Conservation (phyloP, 1,140 invertebrate genomes). For the Diabrotica undecimpunctata region DNA sequence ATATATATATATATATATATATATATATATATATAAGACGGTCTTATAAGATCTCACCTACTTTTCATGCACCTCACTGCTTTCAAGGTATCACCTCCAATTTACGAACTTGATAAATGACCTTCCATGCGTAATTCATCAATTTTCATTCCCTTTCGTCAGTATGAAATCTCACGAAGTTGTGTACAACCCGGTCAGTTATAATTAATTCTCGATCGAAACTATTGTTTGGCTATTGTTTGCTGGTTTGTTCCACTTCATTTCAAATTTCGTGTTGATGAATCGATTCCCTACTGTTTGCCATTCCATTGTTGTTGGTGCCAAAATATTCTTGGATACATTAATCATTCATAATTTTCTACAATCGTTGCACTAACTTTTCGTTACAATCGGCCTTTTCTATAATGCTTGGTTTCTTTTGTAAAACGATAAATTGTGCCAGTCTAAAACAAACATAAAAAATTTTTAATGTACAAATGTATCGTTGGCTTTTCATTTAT, state of each 20-base stretch:
- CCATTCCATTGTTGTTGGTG: conserved; percentile 23
- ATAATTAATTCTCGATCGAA: conserved; percentile 21
- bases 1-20: too few species aligned
- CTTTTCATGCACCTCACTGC: neutral
- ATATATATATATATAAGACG: too few species aligned
- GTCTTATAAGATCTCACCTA: too few species aligned
- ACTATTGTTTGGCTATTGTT: conserved; percentile 18
- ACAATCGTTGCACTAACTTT: conserved; percentile 13
- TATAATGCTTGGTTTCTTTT: too few species aligned
- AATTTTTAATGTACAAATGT: too few species aligned
- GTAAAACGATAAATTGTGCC: too few species aligned
- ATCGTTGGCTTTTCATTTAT: too few species aligned
- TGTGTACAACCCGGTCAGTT: conserved; percentile 6
- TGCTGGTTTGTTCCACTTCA: conserved; percentile 17
- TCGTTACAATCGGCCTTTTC: neutral
- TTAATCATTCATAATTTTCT: conserved; percentile 24
- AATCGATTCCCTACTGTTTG: conserved; percentile 28
- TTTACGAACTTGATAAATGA: conserved; percentile 7
- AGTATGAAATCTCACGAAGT: conserved; percentile 9
- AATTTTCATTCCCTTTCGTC: conserved; percentile 19
- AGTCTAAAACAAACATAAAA: too few species aligned
- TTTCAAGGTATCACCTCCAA: neutral
- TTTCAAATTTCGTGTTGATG: conserved; percentile 26
- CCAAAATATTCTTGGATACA: conserved; percentile 23
- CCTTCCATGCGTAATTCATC: conserved; percentile 10